Evolutionary conservation across 2,888 invertebrate genomes (phyloP), one percentile per base, ranked within the genome.

Genomic region (Cyrtodaria siliqua): DNA sequence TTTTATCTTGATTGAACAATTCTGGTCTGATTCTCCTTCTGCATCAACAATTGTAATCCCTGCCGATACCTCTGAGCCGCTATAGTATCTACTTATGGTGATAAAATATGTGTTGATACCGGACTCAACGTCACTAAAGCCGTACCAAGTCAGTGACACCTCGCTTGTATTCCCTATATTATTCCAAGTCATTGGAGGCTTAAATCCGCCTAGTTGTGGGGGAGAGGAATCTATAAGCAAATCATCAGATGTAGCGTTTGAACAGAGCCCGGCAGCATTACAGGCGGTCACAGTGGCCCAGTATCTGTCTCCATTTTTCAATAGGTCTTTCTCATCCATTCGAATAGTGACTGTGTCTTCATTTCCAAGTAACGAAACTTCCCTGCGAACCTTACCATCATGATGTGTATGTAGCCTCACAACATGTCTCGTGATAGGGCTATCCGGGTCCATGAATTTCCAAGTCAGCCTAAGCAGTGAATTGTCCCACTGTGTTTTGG

Each of bases 171-270:
- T n/a, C 8, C 18, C 27, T 26, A 14, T 42, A 18, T 52, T n/a
- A 47, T 64, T 60, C 80, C 80, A 83, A 16, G 63, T 61, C 44
- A 82, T 47, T 24, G 71, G 57, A 16, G 60, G 61, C 14, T 66
- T 70, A 23, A 84, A 82, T 2, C 81, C 82, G 16, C 84, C 85
- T 1, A 74, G 18, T 16, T 82, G 78, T 12, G 87, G 87, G 1
- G 87, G 84, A 6, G 81, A 64, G 16, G 81, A 76, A 66, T 86
- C 85, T 20, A 86, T 75, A n/a, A 82, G 29, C 2, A 85, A 16
- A 29, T 62, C 52, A 18, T 67, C 27, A 40, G 77, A 76, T 14
- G 50, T 23, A n/a, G 69, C 64, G 8, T 70, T 63, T n/a, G 74
- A 50, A 66, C 87, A 87, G 9, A 81, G 63, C 16, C 61, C 71